Percentiles rank a stretch among this genome's conserved stretches.
These are phyloP conservation scores for Orchestia grillus DNA, from an alignment of 1,140 invertebrate species.

Conservation along the genomic window DNA sequence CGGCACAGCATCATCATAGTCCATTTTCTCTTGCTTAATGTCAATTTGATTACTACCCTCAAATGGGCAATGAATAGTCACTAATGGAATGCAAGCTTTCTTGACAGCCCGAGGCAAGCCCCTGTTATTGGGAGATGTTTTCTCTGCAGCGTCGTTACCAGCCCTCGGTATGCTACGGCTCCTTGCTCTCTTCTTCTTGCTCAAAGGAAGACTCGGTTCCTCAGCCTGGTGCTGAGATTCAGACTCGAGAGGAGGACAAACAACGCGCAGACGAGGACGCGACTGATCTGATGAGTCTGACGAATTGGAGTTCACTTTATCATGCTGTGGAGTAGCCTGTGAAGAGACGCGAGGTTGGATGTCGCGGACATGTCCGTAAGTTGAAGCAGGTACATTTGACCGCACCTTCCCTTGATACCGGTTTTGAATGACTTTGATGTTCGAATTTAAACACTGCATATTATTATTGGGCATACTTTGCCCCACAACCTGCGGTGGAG, in stretches of 20 bases:
- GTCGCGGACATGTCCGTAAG: not conserved
- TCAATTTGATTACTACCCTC: not conserved
- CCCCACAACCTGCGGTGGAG: not conserved
- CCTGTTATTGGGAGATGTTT: not conserved
- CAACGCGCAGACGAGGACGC: not conserved
- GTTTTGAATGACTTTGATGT: not conserved
- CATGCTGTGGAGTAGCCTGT: not conserved
- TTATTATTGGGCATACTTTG: not conserved
- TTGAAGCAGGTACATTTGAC: not conserved
- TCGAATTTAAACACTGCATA: not conserved
- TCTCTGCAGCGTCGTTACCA: not conserved
- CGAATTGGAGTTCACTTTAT: slow-evolving; percentile 1
- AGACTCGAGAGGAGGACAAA: not conserved
- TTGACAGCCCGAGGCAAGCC: not conserved
- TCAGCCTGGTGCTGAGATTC: not conserved
- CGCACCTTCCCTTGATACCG: not conserved
- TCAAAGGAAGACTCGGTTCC: not conserved
- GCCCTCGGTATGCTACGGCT: slow-evolving; percentile 13
- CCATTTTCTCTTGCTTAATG: slow-evolving; percentile 26
- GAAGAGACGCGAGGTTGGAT: slow-evolving; percentile 4
- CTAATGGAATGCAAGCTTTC: slow-evolving; percentile 36
- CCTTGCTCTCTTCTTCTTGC: slow-evolving; percentile 28
- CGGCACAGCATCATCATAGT: not conserved
- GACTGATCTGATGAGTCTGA: slow-evolving; percentile 23
- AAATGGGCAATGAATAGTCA: slow-evolving; percentile 11